Conservation (phyloP, 2,888 invertebrate genomes). For the Nemoura dubitans region DNA sequence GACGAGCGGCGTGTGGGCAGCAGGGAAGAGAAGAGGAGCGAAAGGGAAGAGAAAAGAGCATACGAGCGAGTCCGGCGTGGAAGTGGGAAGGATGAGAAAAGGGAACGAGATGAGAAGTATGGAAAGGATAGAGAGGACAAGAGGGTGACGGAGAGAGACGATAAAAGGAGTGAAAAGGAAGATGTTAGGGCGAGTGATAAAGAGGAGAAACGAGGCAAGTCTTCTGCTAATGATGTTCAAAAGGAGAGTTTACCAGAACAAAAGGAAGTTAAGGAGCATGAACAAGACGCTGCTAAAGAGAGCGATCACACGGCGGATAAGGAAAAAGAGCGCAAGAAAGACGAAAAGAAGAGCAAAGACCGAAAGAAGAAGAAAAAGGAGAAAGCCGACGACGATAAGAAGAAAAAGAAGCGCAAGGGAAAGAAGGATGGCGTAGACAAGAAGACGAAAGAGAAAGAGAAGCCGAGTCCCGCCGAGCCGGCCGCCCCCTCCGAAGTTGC, state of each 20-base stretch:
- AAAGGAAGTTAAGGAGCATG: constrained; percentile 14
- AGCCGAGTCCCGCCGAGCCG: constrained; percentile 54
- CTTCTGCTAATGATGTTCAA: constrained; percentile 18
- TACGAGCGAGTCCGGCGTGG: background rate
- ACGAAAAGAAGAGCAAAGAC: constrained; percentile 58
- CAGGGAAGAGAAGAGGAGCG: constrained; percentile 24
- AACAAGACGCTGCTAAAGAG: constrained; percentile 24
- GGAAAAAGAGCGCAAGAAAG: constrained; percentile 61
- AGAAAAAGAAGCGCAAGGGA: constrained; percentile 56
- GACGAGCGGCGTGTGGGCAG: constrained; percentile 26
- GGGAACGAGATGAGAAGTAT: background rate
- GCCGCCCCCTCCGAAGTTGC: background rate
- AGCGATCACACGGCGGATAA: constrained; percentile 56
- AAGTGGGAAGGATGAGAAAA: constrained; percentile 3
- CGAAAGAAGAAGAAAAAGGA: constrained; percentile 60
- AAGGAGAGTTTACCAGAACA: constrained; percentile 8
- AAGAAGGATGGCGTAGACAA: constrained; percentile 63
- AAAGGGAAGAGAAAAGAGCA: background rate
- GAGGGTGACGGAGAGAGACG: constrained; percentile 36
- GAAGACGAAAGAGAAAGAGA: constrained; percentile 60
- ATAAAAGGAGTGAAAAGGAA: background rate
- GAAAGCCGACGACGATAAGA: constrained; percentile 58
- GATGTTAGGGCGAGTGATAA: background rate
- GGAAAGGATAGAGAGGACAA: constrained; percentile 33
- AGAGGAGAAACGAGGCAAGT: constrained; percentile 46